Evolutionary conservation across 2,888 invertebrate species (phyloP).

Genomic region (Latrodectus hesperus): DNA sequence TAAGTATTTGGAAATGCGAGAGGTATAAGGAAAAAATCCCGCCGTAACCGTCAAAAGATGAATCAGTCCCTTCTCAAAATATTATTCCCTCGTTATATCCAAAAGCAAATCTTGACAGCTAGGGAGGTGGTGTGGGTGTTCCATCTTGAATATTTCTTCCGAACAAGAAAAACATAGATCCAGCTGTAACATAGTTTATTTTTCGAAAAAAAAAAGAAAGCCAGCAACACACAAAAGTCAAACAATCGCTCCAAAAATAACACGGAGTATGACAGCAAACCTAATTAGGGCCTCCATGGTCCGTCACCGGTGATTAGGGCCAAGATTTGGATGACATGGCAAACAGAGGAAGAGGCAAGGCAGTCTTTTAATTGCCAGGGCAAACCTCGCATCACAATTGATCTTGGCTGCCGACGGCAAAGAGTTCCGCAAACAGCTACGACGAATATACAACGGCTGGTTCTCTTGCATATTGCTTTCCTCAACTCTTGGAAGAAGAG

Average conservation of each 20-base stretch:
- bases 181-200: conserved; percentile 26
- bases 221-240: conserved; percentile 11
- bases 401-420: conserved; percentile 40
- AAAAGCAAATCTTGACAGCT: no score
- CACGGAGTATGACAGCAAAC: conserved; percentile 25
- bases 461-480: background rate
- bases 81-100: no score
- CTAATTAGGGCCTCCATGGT: conserved; percentile 40
- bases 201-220: conserved; percentile 48
- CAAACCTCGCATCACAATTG: conserved; percentile 52
- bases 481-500: background rate
- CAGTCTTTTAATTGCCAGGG: conserved; percentile 61
- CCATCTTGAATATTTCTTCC: background rate
- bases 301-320: conserved; percentile 59
- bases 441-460: conserved; percentile 44
- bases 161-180: conserved; percentile 32
- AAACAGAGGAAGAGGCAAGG: conserved; percentile 48
- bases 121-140: background rate
- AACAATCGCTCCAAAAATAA: conserved; percentile 24
- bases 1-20: no score
- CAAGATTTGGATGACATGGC: conserved; percentile 65
- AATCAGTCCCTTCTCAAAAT: no score
- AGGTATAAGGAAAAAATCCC: no score
- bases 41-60: no score
- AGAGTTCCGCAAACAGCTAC: conserved; percentile 54